Base-by-base conservation (phyloP, 2,113 vertebrate genomes). In the Clarias gariepinus region DNA sequence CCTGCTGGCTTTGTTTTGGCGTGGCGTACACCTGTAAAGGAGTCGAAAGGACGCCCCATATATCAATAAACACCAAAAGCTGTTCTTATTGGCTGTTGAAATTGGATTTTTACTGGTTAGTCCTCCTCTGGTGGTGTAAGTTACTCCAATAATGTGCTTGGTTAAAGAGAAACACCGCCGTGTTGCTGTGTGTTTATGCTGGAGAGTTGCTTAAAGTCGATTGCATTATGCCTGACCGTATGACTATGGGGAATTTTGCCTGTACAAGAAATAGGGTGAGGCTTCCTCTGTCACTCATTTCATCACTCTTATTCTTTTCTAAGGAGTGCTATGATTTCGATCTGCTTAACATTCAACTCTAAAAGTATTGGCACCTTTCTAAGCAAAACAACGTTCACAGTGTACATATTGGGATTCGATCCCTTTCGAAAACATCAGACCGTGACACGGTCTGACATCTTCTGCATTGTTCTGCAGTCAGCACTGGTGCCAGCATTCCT, bases 1-100 rank as follows among this genome's bases (percentile, higher is more conserved):
- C 64, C 55, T 81, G 52, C 79, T 71, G 55, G 66, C 85, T 81
- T 86, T 81, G 77, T 86, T 81, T 86, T 86, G 85, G 85, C 6
- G 77, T 86, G 85, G 85, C 77, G 21, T 86, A 58, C 77, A 60
- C 33, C 30, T 60, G 77, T 69, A 19, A 81, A 30, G 28, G 71
- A 33, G 36, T 64, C 71, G 30, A 47, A 66, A 30, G 33, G 77
- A 79, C 73, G 63, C 74, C 77, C 28, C 73, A 16, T 47, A 36
- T 61, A 30, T 81, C 53, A 81, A 71, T 81, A 86, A 86, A 81
- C 66, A n/a, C 30, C 16, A 60, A 28, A 23, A 36, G 28, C 47
- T 36, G 58, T 66, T 63, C 64, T 60, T 41, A 52, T 28, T 63
- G 68, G 23, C 55, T 4, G 2, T 33, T 57, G 28, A 16, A 76